These are phyloP conservation scores for Felis catus DNA, from an alignment of 2,113 vertebrate genomes.

Conservation along the genomic window F.catus_Fca126_mat1.0 CM031421.1:22224501-22225000, in stretches of 20 bases:
- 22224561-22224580: not conserved
- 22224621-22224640: no score
- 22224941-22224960: not conserved
- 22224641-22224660: not conserved
- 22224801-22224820: not conserved
- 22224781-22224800: not conserved
- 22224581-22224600: not conserved
- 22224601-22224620: not conserved
- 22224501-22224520: not conserved
- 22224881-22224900: not conserved
- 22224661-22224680: not conserved
- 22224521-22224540: not conserved
- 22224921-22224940: no score
- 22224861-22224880: not conserved
- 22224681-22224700: not conserved
- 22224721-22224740: fast-evolving
- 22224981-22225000: not conserved
- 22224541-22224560: not conserved
- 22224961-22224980: not conserved
- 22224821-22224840: not conserved
- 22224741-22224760: no score
- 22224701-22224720: fast-evolving
- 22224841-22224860: not conserved
- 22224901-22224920: not conserved
- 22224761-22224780: not conserved